Evolutionary conservation across 2,113 vertebrate genomes (phyloP).

Genomic region (Amblyornis subalaris): DNA sequence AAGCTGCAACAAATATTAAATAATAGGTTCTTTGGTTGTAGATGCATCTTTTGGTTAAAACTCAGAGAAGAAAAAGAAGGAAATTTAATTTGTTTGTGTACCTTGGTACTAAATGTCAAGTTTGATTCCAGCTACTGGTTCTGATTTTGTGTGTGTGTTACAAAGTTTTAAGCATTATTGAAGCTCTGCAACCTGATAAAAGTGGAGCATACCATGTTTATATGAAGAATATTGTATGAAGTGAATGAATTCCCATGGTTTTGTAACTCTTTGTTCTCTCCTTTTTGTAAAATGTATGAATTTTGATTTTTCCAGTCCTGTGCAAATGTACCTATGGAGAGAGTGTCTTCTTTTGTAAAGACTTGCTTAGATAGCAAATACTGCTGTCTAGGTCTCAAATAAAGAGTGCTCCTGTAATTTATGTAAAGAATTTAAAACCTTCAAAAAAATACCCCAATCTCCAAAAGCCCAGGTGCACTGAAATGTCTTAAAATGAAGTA

Average conservation of each 20-base stretch:
- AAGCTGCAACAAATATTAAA: not conserved
- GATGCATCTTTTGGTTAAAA: not conserved
- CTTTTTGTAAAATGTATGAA: not conserved
- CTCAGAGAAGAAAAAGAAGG: not conserved
- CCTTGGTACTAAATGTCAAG: not conserved
- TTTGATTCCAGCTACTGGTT: not conserved
- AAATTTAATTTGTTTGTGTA: not conserved
- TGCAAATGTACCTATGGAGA: not conserved
- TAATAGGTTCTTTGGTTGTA: not conserved
- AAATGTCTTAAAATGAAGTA: not conserved
- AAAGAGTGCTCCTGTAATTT: not conserved
- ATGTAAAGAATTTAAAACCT: not conserved
- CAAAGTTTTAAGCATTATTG: not conserved
- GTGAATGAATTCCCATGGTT: not conserved
- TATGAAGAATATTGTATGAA: not conserved
- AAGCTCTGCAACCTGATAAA: not conserved
- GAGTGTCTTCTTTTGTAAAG: not conserved
- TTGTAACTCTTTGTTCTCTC: not conserved
- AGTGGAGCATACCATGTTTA: not conserved
- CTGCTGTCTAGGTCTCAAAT: not conserved
- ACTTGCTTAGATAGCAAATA: not conserved
- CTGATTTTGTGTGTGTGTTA: not conserved
- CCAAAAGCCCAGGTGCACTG: not conserved
- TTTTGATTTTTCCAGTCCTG: not conserved
- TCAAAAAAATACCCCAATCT: not conserved